Evolutionary conservation across 2,797 vertebrate species (phyloP).

Genomic region (Argyrosomus regius): DNA sequence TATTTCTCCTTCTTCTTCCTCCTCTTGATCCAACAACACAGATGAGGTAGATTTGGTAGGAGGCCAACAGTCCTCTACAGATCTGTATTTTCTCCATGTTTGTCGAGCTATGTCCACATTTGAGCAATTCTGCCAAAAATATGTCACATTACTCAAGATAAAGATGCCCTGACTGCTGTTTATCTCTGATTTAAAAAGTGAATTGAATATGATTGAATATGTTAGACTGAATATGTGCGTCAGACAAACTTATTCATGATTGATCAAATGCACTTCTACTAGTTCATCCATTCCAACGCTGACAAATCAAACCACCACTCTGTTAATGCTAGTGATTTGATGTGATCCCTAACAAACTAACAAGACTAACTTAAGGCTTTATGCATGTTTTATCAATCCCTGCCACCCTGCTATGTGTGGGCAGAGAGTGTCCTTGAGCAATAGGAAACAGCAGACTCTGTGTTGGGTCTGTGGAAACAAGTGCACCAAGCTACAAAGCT

Average conservation of each 20-base stretch:
- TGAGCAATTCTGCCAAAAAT: not conserved
- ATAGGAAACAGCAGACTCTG: conserved; percentile 49
- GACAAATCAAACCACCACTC: not conserved
- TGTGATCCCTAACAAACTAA: not conserved
- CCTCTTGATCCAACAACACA: not conserved
- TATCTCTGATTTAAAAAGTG: not conserved
- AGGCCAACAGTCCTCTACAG: not conserved
- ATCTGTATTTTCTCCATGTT: no score
- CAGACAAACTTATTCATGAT: not conserved
- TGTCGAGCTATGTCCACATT: not conserved
- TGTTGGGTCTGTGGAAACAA: conserved; percentile 65
- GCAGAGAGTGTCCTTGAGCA: conserved; percentile 54
- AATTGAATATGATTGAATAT: not conserved
- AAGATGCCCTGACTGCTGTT: not conserved
- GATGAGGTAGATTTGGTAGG: not conserved
- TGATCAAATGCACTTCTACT: not conserved
- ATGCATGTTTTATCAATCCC: conserved; percentile 21
- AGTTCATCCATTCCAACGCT: not conserved
- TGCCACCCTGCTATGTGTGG: conserved; percentile 36
- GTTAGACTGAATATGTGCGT: not conserved
- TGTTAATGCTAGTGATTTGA: not conserved
- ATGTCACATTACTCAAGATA: not conserved
- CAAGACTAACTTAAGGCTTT: conserved; percentile 12
- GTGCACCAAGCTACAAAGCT: conserved; percentile 9
- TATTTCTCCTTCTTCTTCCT: not conserved